Evolutionary conservation across 2,113 vertebrate genomes (phyloP).

Genomic region (Phrynosoma platyrhinos): DNA sequence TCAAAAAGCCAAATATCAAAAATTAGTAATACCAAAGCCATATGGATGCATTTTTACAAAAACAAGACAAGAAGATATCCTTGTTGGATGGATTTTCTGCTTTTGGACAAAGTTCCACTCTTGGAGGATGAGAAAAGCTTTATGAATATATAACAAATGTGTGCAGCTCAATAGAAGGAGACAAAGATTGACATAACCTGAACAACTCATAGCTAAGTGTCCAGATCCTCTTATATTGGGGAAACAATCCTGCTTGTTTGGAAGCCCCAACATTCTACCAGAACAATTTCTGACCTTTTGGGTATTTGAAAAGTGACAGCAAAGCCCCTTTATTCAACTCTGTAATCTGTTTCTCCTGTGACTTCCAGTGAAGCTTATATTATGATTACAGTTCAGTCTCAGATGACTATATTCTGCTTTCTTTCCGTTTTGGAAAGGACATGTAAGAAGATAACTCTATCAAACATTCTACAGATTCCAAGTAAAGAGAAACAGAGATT

Average conservation of each 20-base stretch:
- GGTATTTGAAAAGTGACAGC: not conserved
- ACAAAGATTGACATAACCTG: not conserved
- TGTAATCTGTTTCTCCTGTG: not conserved
- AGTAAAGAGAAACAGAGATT: not conserved
- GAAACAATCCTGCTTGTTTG: not conserved
- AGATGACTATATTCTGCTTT: not conserved
- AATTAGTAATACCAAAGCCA: not conserved
- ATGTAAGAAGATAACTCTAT: not conserved
- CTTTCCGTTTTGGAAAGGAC: not conserved
- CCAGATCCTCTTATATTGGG: not conserved
- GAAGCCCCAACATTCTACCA: not conserved
- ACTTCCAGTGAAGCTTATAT: not conserved
- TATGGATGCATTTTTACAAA: not conserved
- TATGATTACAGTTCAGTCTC: not conserved
- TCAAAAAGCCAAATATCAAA: not conserved
- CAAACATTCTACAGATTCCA: not conserved
- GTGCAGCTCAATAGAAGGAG: not conserved
- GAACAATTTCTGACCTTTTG: not conserved
- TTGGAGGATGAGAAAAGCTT: not conserved
- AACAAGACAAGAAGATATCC: not conserved
- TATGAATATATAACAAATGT: not conserved
- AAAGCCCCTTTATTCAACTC: not conserved
- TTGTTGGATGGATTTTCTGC: not conserved
- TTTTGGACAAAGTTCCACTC: not conserved
- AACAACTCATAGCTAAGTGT: not conserved